phyloP scores from a whole-genome alignment of 2,888 invertebrate genomes.

The Netelia fuscicornis region DNA sequence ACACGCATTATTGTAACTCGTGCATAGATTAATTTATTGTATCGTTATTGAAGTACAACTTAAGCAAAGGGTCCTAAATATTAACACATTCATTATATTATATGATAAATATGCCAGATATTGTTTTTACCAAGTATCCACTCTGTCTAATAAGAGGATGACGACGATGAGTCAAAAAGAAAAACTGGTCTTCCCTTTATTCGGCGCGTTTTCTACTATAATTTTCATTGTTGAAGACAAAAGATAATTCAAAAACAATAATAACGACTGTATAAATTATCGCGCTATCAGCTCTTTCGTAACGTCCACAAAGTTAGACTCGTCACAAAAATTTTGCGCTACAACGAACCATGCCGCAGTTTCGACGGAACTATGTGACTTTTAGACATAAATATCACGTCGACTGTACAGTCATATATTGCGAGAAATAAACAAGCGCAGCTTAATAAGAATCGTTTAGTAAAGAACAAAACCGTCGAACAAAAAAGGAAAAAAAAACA shows the following conservation, averaged over 20 bases:
- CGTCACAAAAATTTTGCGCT: conserved; percentile 34
- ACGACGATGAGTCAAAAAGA: conserved; percentile 20
- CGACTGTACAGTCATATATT: conserved; percentile 11
- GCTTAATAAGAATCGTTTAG: conserved; percentile 32
- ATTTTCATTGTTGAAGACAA: conserved; percentile 17
- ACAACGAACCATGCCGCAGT: conserved; percentile 49
- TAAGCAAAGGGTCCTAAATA: conserved; percentile 66
- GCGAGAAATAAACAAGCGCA: not conserved
- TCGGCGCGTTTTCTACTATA: conserved; percentile 50
- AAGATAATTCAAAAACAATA: not conserved
- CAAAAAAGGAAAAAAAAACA: not conserved
- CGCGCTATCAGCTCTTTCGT: conserved; percentile 38
- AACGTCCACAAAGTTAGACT: conserved; percentile 40
- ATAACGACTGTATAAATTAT: conserved; percentile 25
- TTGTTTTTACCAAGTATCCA: conserved; percentile 55
- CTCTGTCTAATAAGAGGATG: conserved; percentile 12
- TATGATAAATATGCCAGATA: conserved; percentile 52
- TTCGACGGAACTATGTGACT: conserved; percentile 51
- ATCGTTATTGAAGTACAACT: conserved; percentile 56
- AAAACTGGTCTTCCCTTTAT: conserved; percentile 64
- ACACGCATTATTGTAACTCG: conserved; percentile 39
- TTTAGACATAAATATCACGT: conserved; percentile 50
- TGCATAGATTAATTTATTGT: conserved; percentile 54
- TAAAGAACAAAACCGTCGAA: not conserved
- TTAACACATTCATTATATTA: conserved; percentile 54